Percentiles rank a stretch among this genome's conserved stretches.
phyloP scores from a whole-genome alignment of 1,140 invertebrate species.

The Ceratosolen solmsi region DNA sequence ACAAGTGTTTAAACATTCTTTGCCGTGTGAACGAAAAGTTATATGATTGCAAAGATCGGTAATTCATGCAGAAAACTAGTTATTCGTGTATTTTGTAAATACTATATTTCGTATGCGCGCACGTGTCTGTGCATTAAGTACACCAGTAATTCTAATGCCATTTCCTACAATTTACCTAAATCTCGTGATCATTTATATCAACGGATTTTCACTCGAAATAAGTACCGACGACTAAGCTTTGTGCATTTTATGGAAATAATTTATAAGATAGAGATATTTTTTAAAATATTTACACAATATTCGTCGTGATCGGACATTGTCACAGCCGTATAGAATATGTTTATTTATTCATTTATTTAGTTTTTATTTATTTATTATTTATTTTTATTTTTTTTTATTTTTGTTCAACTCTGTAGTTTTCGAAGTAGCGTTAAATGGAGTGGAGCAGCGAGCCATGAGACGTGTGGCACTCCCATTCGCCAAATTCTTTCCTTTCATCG shows the following conservation, averaged over 20 bases:
- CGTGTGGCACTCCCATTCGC: constrained; percentile 61
- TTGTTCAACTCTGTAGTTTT: neutral
- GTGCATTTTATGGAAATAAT: too few species aligned
- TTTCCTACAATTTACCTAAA: neutral
- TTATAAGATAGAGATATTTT: neutral
- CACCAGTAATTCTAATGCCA: neutral
- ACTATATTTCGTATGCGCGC: neutral
- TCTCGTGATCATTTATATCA: too few species aligned
- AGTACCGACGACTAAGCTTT: too few species aligned
- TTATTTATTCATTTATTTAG: too few species aligned
- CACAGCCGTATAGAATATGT: neutral
- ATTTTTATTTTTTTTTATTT: too few species aligned
- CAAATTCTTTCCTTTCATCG: constrained; percentile 66
- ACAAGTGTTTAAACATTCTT: neutral
- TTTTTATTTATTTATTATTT: too few species aligned
- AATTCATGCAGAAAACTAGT: neutral
- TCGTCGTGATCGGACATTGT: neutral
- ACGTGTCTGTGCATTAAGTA: neutral
- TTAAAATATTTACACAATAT: neutral
- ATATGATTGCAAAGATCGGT: neutral
- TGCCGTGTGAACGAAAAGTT: neutral
- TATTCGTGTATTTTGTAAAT: neutral
- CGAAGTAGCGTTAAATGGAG: neutral
- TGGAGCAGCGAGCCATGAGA: neutral
- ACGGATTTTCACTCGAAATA: too few species aligned